Evolutionary conservation across 2,797 vertebrate genomes (phyloP), one percentile per base, ranked within the genome.

Genomic region (Tadarida brasiliensis): DNA sequence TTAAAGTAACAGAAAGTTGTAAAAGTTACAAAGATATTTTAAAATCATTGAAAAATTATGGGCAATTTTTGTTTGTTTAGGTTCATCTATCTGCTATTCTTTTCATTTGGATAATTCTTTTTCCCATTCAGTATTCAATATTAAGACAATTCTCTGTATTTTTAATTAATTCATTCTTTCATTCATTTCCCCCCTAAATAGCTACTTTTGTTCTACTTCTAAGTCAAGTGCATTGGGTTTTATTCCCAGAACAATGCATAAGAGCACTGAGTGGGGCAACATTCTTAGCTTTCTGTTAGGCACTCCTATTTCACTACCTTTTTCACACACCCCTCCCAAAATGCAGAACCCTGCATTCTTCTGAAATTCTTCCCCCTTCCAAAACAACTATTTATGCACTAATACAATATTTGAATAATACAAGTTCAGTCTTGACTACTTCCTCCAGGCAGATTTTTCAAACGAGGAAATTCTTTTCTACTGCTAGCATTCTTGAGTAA

Each of bases 371-470:
- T 97, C n/a, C 14, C 35, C 85, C 56, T 93, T 97, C 96, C 74
- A 96, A 93, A 98, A 97, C 91, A 96, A 85, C 89, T 93, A 80
- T 97, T 97, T 97, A 87, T 97, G 61, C 54, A 63, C 59, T 94
- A 91, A 96, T 96, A 96, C 35, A 97, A 63, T 96, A 95, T 96
- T 96, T 96, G 90, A 94, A 93, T 96, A 96, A 87, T 94, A 93
- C 96, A 54, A 84, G 97, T 88, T 96, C 84, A 65, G 96, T 97
- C 97, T 97, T 97, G 94, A 95, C 68, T 92, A 47, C 93, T 96
- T 97, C 93, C 97, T 96, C 59, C 95, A 94, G 97, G 97, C 91
- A 96, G 77, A 80, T 93, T 96, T 97, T 96, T 95, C 76, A 96
- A 73, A 97, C 35, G 30, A 95, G 94, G 92, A 97, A 96, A 93